phyloP scores from a whole-genome alignment of 1,140 invertebrate genomes.

The Zelostemma sp. region DNA sequence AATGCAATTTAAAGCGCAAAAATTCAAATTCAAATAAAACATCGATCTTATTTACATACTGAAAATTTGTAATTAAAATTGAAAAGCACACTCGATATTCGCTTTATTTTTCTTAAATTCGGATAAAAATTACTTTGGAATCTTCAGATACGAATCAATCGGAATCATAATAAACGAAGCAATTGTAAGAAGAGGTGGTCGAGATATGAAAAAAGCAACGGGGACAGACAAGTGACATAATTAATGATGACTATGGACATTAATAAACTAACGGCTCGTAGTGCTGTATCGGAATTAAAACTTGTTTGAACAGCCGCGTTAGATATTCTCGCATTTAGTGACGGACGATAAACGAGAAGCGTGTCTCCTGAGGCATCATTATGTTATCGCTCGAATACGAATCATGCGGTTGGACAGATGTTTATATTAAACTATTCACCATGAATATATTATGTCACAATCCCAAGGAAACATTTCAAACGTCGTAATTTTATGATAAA shows the following conservation, averaged over 20 bases:
- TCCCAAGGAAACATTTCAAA: too few relatives aligned
- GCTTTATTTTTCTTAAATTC: too few relatives aligned
- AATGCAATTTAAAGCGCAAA: too few relatives aligned
- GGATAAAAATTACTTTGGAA: too few relatives aligned
- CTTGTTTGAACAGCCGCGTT: constrained; percentile 6
- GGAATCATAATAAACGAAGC: not conserved
- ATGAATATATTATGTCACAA: too few relatives aligned
- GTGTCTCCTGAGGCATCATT: constrained; percentile 7
- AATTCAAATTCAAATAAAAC: too few relatives aligned
- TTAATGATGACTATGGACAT: not conserved
- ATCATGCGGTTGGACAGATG: not conserved
- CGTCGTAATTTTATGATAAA: too few relatives aligned
- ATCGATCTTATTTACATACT: too few relatives aligned
- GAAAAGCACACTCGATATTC: too few relatives aligned
- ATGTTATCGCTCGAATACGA: not conserved
- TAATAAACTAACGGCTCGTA: constrained; percentile 5
- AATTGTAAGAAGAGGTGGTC: not conserved
- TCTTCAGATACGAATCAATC: constrained; percentile 1
- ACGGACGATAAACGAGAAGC: constrained; percentile 5
- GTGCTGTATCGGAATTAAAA: constrained; percentile 7
- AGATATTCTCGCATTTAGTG: not conserved
- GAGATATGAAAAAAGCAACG: not conserved
- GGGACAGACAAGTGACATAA: not conserved
- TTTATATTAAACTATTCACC: not conserved
- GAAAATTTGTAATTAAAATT: too few relatives aligned